A percentile compares a stretch with the other conserved stretches of the same genome.
phyloP scores from a whole-genome alignment of 2,797 vertebrate species.

The Scomberomorus guttatus region DNA sequence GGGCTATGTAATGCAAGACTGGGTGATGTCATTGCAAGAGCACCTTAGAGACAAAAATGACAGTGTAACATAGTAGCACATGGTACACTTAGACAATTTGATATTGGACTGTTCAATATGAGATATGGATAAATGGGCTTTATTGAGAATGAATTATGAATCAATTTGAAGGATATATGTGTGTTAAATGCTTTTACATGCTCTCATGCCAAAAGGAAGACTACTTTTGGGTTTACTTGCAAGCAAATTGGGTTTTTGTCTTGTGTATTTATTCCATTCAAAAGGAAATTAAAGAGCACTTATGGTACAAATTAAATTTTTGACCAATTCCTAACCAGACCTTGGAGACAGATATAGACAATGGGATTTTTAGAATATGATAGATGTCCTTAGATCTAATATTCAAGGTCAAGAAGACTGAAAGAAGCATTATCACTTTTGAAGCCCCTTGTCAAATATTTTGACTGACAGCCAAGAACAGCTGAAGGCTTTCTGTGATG shows the following conservation, averaged over 20 bases:
- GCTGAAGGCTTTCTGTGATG: constrained; percentile 24
- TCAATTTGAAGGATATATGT: neutral
- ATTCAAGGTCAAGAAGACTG: constrained; percentile 20
- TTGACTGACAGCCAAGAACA: constrained; percentile 40
- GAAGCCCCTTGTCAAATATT: constrained; percentile 19
- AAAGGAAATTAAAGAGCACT: neutral
- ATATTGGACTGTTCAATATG: constrained; percentile 8
- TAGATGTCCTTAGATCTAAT: constrained; percentile 9
- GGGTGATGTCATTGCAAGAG: constrained; percentile 76
- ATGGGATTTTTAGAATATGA: neutral
- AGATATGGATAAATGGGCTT: constrained; percentile 11
- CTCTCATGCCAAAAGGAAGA: neutral
- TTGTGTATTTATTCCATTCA: no score
- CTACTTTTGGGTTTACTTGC: no score
- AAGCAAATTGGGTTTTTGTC: no score
- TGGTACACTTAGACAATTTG: constrained; percentile 14
- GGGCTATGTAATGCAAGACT: constrained; percentile 73
- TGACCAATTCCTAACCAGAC: neutral
- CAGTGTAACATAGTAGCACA: constrained; percentile 20
- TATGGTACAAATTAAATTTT: neutral
- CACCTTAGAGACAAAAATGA: constrained; percentile 21
- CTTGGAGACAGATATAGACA: neutral
- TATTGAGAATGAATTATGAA: constrained; percentile 2
- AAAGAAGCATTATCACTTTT: constrained; percentile 8
- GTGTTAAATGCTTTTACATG: constrained; percentile 1